A percentile compares a stretch with the other conserved stretches of the same genome.
Conservation (phyloP, 2,113 vertebrate genomes). For the Lamprotornis superbus region DNA sequence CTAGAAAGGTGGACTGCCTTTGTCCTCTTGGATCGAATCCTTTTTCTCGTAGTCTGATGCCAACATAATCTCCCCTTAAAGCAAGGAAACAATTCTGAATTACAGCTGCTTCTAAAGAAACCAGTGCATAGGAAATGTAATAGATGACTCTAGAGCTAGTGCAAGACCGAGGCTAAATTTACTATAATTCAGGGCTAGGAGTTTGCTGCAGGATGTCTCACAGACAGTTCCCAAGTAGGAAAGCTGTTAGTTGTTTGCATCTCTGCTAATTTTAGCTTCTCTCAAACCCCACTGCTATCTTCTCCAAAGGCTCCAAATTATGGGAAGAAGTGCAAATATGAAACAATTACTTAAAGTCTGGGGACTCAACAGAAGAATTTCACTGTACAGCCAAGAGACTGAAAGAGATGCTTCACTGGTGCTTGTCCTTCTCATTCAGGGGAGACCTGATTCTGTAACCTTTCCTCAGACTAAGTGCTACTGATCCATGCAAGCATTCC, state of each 20-base stretch:
- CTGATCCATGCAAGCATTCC: background rate
- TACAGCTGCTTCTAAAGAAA: background rate
- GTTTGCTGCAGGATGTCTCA: background rate
- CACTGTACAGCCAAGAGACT: background rate
- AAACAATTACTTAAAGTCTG: background rate
- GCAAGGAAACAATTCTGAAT: slow-evolving; percentile 45
- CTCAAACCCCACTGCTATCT: background rate
- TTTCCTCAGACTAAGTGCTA: background rate
- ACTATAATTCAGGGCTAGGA: background rate
- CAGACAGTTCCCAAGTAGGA: background rate
- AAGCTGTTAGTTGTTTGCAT: background rate
- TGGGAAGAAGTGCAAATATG: background rate
- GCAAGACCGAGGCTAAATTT: background rate
- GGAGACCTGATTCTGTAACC: background rate
- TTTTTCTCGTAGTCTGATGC: slow-evolving; percentile 82
- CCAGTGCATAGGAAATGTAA: background rate
- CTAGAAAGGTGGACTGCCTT: slow-evolving; percentile 73
- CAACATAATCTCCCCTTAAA: slow-evolving; percentile 83
- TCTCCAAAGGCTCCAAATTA: background rate
- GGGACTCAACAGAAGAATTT: background rate
- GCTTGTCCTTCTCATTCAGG: background rate
- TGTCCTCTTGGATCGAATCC: slow-evolving; percentile 84
- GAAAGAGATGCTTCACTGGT: background rate
- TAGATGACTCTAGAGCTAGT: background rate
- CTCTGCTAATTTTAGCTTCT: background rate